phyloP scores from a whole-genome alignment of 2,888 invertebrate genomes.

The Sipha maydis region DNA sequence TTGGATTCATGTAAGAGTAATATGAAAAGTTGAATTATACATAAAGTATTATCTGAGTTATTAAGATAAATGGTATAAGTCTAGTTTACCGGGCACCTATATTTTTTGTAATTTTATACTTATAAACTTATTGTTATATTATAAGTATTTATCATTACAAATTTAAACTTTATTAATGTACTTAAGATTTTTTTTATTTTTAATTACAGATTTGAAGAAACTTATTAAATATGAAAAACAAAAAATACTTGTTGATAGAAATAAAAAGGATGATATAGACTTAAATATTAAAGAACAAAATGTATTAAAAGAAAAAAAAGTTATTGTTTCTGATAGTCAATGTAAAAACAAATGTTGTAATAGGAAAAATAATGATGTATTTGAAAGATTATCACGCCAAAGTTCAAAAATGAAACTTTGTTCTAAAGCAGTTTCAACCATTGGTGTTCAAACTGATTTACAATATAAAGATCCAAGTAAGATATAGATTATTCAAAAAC shows the following conservation, averaged over 20 bases:
- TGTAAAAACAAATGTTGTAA: background rate
- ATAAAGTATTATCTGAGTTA: too few relatives aligned
- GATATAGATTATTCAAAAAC: background rate
- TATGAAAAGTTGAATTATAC: too few relatives aligned
- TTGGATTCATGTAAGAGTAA: too few relatives aligned
- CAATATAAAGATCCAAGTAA: slow-evolving; percentile 10
- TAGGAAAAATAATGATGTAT: slow-evolving; percentile 29
- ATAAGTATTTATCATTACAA: too few relatives aligned
- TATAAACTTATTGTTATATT: too few relatives aligned
- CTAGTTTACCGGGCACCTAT: background rate
- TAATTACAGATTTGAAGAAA: slow-evolving; percentile 54
- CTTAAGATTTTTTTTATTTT: background rate
- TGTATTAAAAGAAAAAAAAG: slow-evolving; percentile 16
- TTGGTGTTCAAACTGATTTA: slow-evolving; percentile 46
- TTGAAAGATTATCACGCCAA: slow-evolving; percentile 43
- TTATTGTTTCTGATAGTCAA: background rate
- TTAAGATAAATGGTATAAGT: too few relatives aligned
- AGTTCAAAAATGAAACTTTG: slow-evolving; percentile 40
- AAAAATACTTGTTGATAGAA: background rate
- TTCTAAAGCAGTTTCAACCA: slow-evolving; percentile 42
- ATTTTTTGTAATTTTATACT: too few relatives aligned
- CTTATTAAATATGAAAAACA: slow-evolving; percentile 55
- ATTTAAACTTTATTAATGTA: too few relatives aligned
- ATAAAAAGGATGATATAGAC: background rate
- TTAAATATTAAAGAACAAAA: background rate